These are phyloP conservation scores for Oreochromis spilurus DNA, from an alignment of 2,113 vertebrate species.

Conservation along the genomic window DNA sequence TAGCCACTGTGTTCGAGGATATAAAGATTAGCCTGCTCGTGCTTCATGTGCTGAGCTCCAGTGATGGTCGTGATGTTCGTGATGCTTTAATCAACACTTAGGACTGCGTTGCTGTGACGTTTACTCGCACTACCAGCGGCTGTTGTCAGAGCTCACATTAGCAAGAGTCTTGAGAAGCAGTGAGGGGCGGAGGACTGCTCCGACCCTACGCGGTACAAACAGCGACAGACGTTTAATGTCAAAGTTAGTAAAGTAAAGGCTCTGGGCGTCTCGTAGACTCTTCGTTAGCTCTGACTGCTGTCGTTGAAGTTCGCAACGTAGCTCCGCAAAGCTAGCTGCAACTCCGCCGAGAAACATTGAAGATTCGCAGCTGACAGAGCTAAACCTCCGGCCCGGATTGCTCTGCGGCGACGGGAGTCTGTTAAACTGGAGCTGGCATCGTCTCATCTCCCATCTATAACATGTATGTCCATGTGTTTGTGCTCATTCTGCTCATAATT, in stretches of 20 bases:
- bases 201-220: background rate
- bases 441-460: conserved; percentile 1
- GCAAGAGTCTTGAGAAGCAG: conserved; percentile 46
- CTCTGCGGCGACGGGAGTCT: background rate
- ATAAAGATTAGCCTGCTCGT: background rate
- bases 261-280: background rate
- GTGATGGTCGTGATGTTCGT: background rate
- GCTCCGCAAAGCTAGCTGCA: conserved; percentile 5
- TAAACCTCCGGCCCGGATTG: background rate
- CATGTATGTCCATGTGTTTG: conserved; percentile 27
- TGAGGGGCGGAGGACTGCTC: conserved; percentile 26
- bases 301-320: background rate
- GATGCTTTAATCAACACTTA: background rate
- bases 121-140: background rate
- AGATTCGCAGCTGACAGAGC: background rate
- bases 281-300: background rate
- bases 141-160: conserved; percentile 12
- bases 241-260: background rate
- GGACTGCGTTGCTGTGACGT: background rate
- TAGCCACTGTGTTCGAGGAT: background rate
- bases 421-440: conserved; percentile 55
- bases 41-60: background rate
- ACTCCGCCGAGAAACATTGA: background rate
- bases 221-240: background rate
- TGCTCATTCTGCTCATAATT: background rate